A percentile compares a stretch with the other conserved stretches of the same genome.
phyloP scores from a whole-genome alignment of 2,888 invertebrate genomes.

The Agapostemon virescens region DNA sequence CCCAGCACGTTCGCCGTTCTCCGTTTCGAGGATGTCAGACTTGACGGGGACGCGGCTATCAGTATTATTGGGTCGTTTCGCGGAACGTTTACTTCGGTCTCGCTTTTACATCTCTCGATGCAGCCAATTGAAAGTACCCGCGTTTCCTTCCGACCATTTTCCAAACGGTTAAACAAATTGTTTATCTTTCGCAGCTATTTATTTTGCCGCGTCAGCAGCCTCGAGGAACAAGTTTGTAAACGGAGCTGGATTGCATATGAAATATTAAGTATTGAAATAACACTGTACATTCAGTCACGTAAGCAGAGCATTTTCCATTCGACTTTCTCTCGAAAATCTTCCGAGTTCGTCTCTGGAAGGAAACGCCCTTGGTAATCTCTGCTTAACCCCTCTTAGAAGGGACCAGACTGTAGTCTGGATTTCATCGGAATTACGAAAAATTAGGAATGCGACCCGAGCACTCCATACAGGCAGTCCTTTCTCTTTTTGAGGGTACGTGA shows the following conservation, averaged over 20 bases:
- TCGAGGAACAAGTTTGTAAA: neutral
- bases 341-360: too few species aligned
- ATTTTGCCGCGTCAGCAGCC: neutral
- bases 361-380: too few species aligned
- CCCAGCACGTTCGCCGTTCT: neutral
- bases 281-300: too few species aligned
- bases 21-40: constrained; percentile 44
- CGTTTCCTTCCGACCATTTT: neutral
- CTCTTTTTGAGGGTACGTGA: too few species aligned
- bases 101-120: neutral
- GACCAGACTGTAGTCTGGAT: too few species aligned
- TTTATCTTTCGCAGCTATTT: neutral
- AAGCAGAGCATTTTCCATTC: too few species aligned
- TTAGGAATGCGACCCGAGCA: too few species aligned
- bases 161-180: neutral
- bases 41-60: constrained; percentile 33
- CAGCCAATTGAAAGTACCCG: neutral
- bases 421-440: too few species aligned
- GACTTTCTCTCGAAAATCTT: too few species aligned
- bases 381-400: too few species aligned
- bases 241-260: neutral
- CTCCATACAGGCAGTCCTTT: too few species aligned
- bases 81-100: neutral
- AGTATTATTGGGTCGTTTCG: constrained; percentile 32
- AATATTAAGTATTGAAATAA: too few species aligned